These are phyloP conservation scores for Hydrophis major DNA, from an alignment of 2,797 vertebrate genomes.

Conservation along the genomic window DNA sequence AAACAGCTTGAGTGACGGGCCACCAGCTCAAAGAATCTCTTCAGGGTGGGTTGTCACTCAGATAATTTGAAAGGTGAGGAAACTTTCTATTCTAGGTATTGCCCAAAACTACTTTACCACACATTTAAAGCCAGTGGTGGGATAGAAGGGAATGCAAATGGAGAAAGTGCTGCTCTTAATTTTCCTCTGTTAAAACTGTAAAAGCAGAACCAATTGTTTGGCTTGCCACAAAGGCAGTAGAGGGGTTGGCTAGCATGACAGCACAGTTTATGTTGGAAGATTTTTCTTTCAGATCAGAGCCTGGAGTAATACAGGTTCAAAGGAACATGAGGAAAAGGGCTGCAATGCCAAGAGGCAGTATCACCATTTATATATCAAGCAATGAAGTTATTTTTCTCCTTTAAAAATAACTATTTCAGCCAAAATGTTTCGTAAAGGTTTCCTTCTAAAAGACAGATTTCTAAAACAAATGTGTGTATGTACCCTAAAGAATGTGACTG, in stretches of 20 bases:
- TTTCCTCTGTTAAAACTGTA: not conserved
- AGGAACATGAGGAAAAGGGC: not conserved
- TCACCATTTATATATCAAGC: not conserved
- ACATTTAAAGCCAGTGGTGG: not conserved
- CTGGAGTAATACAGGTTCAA: not conserved
- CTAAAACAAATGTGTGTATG: conserved; percentile 1
- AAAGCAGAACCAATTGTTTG: not conserved
- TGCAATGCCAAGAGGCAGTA: conserved; percentile 1
- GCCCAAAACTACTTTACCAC: not conserved
- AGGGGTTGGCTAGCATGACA: not conserved
- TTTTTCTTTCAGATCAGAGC: not conserved
- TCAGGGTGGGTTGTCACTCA: not conserved
- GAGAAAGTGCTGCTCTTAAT: not conserved
- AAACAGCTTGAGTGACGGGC: not conserved
- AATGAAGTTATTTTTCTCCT: not conserved
- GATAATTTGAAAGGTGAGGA: not conserved
- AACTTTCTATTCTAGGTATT: not conserved
- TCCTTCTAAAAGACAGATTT: not conserved
- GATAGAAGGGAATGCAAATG: not conserved
- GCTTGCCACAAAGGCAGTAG: not conserved
- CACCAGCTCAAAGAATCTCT: not conserved
- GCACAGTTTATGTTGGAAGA: not conserved
- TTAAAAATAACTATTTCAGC: conserved; percentile 23
- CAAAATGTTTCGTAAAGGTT: not conserved
- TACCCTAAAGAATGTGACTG: not conserved